Percentiles rank a stretch among this genome's conserved stretches.
These are phyloP conservation scores for Meloidogyne exigua DNA, from an alignment of 1,140 invertebrate genomes.

Conservation along the genomic window DNA sequence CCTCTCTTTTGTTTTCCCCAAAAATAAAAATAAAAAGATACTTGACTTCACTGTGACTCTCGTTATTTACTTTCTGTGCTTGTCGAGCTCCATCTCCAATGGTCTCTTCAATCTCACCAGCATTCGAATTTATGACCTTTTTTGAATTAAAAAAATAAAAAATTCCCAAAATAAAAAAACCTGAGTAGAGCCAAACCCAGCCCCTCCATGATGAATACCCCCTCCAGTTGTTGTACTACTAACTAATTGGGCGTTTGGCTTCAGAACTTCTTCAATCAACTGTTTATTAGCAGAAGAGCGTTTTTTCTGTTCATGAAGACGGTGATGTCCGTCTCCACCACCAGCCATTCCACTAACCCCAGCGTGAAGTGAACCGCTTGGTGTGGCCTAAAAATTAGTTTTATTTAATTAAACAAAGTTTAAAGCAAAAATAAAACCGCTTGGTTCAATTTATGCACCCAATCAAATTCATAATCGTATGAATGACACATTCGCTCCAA, in stretches of 20 bases:
- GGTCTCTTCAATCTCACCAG: constrained; percentile 54
- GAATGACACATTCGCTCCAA: constrained; percentile 55
- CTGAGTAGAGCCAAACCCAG: constrained; percentile 56
- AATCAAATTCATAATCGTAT: constrained; percentile 64
- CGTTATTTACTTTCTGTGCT: constrained; percentile 28
- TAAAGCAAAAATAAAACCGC: constrained; percentile 31
- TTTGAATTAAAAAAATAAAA: neutral
- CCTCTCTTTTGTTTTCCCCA: no score
- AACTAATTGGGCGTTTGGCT: constrained; percentile 26
- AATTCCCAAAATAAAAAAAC: constrained; percentile 22
- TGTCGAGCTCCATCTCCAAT: constrained; percentile 19
- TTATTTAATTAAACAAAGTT: constrained; percentile 13
- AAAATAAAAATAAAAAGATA: constrained; percentile 28
- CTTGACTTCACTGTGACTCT: constrained; percentile 59
- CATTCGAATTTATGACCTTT: constrained; percentile 61
- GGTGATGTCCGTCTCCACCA: constrained; percentile 27
- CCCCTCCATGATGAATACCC: constrained; percentile 33
- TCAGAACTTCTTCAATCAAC: constrained; percentile 43
- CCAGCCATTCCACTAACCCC: constrained; percentile 14
- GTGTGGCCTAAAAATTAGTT: constrained; percentile 50
- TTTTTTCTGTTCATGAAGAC: constrained; percentile 28
- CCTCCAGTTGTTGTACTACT: constrained; percentile 31
- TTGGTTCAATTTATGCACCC: constrained; percentile 62
- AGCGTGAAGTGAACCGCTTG: constrained; percentile 61
- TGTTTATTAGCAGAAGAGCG: constrained; percentile 42